A percentile compares a stretch with the other conserved stretches of the same genome.
Evolutionary conservation across 2,113 vertebrate species (phyloP).

Genomic region (Phyllopteryx taeniolatus): DNA sequence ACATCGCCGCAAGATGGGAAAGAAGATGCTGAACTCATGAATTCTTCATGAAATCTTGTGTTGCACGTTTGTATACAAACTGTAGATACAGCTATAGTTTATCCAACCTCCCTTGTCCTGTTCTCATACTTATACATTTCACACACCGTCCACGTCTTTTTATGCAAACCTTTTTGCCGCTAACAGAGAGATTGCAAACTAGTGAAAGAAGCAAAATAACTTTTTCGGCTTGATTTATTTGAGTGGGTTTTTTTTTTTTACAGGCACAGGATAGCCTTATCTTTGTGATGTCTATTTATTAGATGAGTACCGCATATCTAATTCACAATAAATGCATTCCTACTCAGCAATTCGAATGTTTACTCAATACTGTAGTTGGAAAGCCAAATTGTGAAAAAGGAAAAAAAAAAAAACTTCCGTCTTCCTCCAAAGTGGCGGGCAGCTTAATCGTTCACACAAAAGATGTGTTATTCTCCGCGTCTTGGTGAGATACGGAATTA

Average conservation of each 20-base stretch:
- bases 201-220: slow-evolving; percentile 2
- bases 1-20: slow-evolving; percentile 3
- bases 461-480: slow-evolving; percentile 15
- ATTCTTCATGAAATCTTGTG: slow-evolving; percentile 27
- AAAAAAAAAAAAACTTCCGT: slow-evolving; percentile 8
- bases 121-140: not conserved
- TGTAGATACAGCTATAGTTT: slow-evolving; percentile 7
- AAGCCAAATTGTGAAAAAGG: slow-evolving; percentile 10
- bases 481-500: slow-evolving; percentile 32
- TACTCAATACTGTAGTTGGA: slow-evolving; percentile 5
- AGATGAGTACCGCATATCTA: slow-evolving; percentile 2
- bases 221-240: not conserved
- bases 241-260: not conserved
- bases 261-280: not conserved
- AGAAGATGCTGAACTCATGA: slow-evolving; percentile 20
- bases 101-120: not conserved
- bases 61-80: not conserved
- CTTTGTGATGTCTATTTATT: not conserved
- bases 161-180: not conserved
- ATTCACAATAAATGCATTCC: slow-evolving; percentile 13
- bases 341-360: slow-evolving; percentile 17
- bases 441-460: slow-evolving; percentile 24
- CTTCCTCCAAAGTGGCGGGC: not conserved
- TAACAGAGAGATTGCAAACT: not conserved
- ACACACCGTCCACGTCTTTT: slow-evolving; percentile 2